These are phyloP conservation scores for Hemaris fuciformis DNA, from an alignment of 2,888 invertebrate species.

Conservation along the genomic window DNA sequence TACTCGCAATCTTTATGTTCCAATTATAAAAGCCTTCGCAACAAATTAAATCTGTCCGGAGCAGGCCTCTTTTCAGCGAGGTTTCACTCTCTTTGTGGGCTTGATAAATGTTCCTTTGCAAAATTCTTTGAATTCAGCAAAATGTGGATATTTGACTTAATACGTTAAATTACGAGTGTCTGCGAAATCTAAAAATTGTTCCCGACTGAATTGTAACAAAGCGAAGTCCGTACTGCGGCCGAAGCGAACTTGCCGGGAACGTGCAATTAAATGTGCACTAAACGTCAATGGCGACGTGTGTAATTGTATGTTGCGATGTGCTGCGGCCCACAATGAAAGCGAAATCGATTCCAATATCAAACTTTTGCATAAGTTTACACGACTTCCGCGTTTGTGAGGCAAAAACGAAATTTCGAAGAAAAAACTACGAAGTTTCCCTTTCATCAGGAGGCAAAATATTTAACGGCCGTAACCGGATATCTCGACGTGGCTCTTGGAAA, in stretches of 20 bases:
- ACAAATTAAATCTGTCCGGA: conserved; percentile 82
- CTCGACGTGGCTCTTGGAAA: conserved; percentile 73
- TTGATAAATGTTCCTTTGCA: conserved; percentile 79
- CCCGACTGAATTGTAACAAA: conserved; percentile 39
- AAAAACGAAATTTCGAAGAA: conserved; percentile 71
- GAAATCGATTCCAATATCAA: conserved; percentile 69
- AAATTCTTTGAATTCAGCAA: conserved; percentile 74
- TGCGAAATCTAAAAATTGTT: conserved; percentile 50
- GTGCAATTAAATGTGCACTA: conserved; percentile 53
- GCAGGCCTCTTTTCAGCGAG: conserved; percentile 80
- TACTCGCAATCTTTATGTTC: conserved; percentile 82
- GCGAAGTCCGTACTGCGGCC: not conserved
- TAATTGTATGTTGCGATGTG: conserved; percentile 73
- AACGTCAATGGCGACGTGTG: conserved; percentile 48
- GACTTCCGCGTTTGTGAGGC: conserved; percentile 74
- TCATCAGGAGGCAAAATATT: conserved; percentile 79
- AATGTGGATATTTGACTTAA: conserved; percentile 67
- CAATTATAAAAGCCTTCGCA: conserved; percentile 82
- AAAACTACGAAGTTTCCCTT: conserved; percentile 79
- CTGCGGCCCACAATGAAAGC: conserved; percentile 59
- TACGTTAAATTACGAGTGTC: conserved; percentile 64
- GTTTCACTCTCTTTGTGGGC: conserved; percentile 80
- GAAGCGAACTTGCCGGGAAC: not conserved
- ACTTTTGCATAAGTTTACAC: conserved; percentile 76
- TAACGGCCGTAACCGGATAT: conserved; percentile 81